Evolutionary conservation across 2,888 invertebrate species (phyloP), one percentile per base, ranked within the genome.

Genomic region (Thereva nobilitata): DNA sequence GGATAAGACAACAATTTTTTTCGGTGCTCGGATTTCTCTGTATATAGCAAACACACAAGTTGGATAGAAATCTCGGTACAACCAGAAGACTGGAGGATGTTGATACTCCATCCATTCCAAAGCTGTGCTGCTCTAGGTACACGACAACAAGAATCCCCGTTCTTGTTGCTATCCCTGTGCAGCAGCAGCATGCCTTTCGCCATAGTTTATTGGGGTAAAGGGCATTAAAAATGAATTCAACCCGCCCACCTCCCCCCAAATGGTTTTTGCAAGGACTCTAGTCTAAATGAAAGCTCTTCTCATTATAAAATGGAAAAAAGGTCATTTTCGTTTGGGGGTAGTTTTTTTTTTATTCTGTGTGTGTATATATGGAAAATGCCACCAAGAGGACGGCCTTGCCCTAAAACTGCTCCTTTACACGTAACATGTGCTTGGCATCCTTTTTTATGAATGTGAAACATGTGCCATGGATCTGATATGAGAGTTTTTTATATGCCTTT

Each of bases 241-340:
- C 40, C 50, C 50, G 35, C 2, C 1, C 23, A 2, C 23, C 23
- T 2, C 23, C 23, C 23, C 23, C 23, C 23, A 1, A 23, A 23
- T 2, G 2, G 23, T 23, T 23, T 23, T 2, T 23, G 23, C 23
- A 23, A 2, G 38, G 49, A 50, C 50, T 50, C 34, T 40, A 61
- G 50, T 12, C 23, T 50, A 41, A 61, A 49, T 61, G 50, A 61
- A 61, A 50, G 61, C 61, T 49, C 7, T 40, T 23, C 50, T 42
- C 61, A 61, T 61, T 61, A 61, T 40, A 41, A 50, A 61, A 61
- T 61, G 61, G 23, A 23, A 61, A 61, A 61, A 61, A 61, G 61
- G 61, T 61, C 61, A 61, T 41, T 49, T 61, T 45, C 40, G 50
- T 41, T 50, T 23, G 23, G 23, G 23, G 23, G 23, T 23, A 23